These are phyloP conservation scores for Sinocyclocheilus rhinocerous DNA, from an alignment of 2,113 vertebrate genomes.

Conservation along the genomic window DNA sequence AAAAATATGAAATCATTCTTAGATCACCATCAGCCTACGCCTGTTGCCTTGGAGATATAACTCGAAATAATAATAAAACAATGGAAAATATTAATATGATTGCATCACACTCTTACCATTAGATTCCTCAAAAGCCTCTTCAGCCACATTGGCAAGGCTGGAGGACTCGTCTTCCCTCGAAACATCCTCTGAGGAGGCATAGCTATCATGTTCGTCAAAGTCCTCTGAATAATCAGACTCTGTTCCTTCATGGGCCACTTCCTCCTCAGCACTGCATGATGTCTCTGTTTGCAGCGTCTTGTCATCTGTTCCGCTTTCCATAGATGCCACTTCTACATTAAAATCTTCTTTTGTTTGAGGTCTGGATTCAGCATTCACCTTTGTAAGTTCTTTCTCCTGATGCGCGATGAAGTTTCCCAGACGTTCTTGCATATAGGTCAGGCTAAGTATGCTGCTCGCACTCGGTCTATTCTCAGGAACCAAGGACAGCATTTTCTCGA, in stretches of 20 bases:
- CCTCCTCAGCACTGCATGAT: conserved; percentile 47
- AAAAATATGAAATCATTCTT: conserved; percentile 17
- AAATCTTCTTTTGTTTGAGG: conserved; percentile 6
- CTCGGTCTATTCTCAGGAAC: conserved; percentile 73
- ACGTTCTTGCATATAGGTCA: conserved; percentile 67
- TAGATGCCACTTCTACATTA: background rate
- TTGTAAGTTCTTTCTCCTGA: conserved; percentile 57
- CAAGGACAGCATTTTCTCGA: conserved; percentile 70
- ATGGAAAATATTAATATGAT: background rate
- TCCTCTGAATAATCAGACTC: conserved; percentile 78
- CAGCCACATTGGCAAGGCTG: conserved; percentile 27
- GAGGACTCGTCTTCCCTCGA: conserved; percentile 51
- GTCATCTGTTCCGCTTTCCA: conserved; percentile 14
- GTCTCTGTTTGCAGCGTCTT: conserved; percentile 33
- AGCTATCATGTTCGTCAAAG: conserved; percentile 76
- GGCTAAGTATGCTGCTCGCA: conserved; percentile 67
- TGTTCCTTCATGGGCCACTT: conserved; percentile 51
- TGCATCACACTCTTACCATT: conserved; percentile 56
- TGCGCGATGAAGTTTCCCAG: conserved; percentile 62
- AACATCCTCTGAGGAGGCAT: conserved; percentile 65
- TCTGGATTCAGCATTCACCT: conserved; percentile 5
- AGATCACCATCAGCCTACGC: background rate
- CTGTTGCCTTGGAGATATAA: background rate
- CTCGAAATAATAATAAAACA: background rate
- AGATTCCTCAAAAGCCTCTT: conserved; percentile 50